Percentiles rank a stretch among this genome's conserved stretches.
These are phyloP conservation scores for Dendroctonus valens DNA, from an alignment of 1,140 invertebrate species.

Conservation along the genomic window DNA sequence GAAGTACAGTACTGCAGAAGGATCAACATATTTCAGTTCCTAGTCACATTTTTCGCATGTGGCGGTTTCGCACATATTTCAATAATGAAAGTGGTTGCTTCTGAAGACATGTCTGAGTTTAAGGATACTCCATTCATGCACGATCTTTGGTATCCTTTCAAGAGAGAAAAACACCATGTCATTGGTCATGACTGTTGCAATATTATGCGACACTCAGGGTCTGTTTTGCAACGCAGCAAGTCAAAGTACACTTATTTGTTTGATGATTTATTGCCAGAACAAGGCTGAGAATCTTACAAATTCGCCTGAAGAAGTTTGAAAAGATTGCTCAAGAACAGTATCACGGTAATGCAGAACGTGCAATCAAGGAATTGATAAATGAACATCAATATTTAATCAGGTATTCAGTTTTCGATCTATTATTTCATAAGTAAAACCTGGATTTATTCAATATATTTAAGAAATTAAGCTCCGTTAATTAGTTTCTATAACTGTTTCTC, in stretches of 20 bases:
- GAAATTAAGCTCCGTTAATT: no score
- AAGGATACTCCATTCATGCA: constrained; percentile 18
- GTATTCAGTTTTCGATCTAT: no score
- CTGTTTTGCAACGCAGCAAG: constrained; percentile 7
- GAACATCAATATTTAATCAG: no score
- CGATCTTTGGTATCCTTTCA: constrained; percentile 13
- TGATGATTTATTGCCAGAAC: constrained; percentile 8
- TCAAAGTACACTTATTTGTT: constrained; percentile 9
- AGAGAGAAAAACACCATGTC: constrained; percentile 9
- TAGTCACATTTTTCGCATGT: neutral
- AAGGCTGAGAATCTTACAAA: constrained; percentile 7
- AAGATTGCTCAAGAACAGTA: neutral
- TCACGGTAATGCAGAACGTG: no score
- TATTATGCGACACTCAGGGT: neutral
- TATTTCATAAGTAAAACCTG: no score
- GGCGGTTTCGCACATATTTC: neutral
- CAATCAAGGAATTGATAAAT: no score
- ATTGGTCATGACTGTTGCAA: neutral
- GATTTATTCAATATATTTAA: no score
- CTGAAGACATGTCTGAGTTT: constrained; percentile 5
- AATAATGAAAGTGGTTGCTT: neutral
- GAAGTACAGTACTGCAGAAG: constrained; percentile 5
- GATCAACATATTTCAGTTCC: constrained; percentile 5
- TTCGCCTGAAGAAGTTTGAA: constrained; percentile 8
- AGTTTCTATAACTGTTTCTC: no score